Percentiles rank a stretch among this genome's conserved stretches.
These are phyloP conservation scores for Xiphydria camelus DNA, from an alignment of 2,888 invertebrate species.

Conservation along the genomic window DNA sequence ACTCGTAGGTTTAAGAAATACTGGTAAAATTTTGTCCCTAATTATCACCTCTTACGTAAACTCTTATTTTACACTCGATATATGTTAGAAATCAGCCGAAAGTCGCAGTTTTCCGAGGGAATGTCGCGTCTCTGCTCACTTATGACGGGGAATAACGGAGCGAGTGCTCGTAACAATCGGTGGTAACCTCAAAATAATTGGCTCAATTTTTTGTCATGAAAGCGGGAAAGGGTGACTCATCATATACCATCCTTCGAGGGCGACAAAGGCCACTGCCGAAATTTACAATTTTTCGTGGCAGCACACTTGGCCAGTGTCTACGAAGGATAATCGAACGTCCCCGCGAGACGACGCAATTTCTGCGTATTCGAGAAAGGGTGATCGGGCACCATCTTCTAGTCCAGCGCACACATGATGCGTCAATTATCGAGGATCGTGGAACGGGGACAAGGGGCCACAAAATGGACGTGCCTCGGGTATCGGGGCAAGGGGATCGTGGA, in stretches of 20 bases:
- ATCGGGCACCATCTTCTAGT: constrained; percentile 30
- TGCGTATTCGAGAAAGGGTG: constrained; percentile 8
- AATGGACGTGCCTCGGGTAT: constrained; percentile 43
- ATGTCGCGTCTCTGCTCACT: too few relatives aligned
- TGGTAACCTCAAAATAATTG: constrained; percentile 25
- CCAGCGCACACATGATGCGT: constrained; percentile 46
- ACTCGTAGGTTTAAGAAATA: too few relatives aligned
- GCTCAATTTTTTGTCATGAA: constrained; percentile 13
- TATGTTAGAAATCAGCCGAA: too few relatives aligned
- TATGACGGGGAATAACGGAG: too few relatives aligned
- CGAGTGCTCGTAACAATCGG: too few relatives aligned
- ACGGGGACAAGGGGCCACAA: constrained; percentile 51
- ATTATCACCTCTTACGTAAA: too few relatives aligned
- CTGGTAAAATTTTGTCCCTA: too few relatives aligned
- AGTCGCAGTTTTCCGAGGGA: too few relatives aligned
- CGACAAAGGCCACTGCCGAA: constrained; percentile 17
- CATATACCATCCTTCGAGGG: constrained; percentile 24
- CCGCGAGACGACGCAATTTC: constrained; percentile 15
- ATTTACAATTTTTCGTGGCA: too few relatives aligned
- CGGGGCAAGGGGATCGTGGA: constrained; percentile 27
- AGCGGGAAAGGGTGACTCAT: constrained; percentile 49
- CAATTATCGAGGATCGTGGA: constrained; percentile 42
- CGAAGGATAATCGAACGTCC: constrained; percentile 3
- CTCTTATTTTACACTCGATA: too few relatives aligned
- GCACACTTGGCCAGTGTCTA: too few relatives aligned